phyloP scores from a whole-genome alignment of 2,113 vertebrate genomes.

The Anguilla japonica region DNA sequence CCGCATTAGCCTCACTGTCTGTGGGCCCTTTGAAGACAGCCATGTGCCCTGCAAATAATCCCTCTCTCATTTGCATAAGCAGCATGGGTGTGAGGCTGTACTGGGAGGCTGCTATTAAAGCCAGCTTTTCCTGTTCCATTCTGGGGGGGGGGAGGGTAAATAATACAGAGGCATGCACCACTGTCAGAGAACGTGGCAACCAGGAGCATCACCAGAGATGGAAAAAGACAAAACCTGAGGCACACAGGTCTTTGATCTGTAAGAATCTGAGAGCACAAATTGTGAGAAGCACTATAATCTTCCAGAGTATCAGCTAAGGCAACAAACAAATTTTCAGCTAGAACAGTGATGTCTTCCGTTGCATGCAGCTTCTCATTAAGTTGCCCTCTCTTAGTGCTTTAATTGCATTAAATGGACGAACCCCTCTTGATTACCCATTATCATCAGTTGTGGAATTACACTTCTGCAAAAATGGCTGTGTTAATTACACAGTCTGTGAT shows the following conservation, averaged over 20 bases:
- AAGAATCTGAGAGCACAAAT: background rate
- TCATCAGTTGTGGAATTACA: conserved; percentile 67
- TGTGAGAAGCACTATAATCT: conserved; percentile 5
- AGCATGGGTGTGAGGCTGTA: background rate
- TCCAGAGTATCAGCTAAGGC: background rate
- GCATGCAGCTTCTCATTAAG: background rate
- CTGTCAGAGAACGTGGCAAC: background rate
- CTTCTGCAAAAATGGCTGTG: conserved; percentile 55
- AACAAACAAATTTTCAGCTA: background rate
- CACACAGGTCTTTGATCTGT: background rate
- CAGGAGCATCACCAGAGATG: too few relatives aligned
- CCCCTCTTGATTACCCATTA: conserved; percentile 72
- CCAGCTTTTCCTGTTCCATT: background rate
- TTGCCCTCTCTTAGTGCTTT: conserved; percentile 54
- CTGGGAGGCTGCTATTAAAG: background rate
- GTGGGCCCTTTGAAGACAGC: background rate
- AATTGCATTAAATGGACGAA: conserved; percentile 67
- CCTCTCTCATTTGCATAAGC: background rate
- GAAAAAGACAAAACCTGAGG: too few relatives aligned
- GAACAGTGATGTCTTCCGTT: background rate
- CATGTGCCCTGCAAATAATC: background rate
- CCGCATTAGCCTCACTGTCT: background rate
- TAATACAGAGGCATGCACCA: background rate
- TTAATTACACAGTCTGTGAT: conserved; percentile 68
- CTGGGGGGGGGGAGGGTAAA: background rate